Evolutionary conservation across 2,113 vertebrate genomes (phyloP).

Genomic region (Hypanus sabinus): DNA sequence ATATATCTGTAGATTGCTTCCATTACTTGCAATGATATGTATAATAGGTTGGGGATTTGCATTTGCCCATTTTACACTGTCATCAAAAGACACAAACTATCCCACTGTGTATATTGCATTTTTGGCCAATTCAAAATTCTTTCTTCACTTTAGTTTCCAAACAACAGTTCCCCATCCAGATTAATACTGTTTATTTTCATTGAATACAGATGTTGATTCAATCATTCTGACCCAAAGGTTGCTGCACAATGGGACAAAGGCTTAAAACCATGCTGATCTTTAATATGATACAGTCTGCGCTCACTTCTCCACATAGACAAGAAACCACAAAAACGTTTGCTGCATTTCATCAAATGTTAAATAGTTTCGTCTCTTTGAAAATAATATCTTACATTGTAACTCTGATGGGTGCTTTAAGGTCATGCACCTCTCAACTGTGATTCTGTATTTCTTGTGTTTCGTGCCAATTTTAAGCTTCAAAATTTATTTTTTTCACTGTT

Average conservation of each 20-base stretch:
- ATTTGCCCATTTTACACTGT: too few species aligned
- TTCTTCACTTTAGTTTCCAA: conserved; percentile 8
- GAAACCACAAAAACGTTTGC: background rate
- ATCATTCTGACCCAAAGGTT: background rate
- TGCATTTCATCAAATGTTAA: background rate
- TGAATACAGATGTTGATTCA: conserved; percentile 12
- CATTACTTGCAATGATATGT: too few species aligned
- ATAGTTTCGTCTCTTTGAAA: background rate
- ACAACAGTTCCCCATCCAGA: background rate
- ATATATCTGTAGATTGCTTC: too few species aligned
- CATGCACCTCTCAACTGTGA: background rate
- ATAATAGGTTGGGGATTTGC: too few species aligned
- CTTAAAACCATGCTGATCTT: background rate
- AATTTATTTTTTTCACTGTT: background rate
- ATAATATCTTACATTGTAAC: background rate
- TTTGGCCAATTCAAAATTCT: background rate
- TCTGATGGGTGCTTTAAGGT: background rate
- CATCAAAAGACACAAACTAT: too few species aligned
- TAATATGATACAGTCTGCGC: background rate
- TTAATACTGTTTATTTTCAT: background rate
- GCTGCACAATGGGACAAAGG: background rate
- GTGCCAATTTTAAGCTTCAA: background rate
- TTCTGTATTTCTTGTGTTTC: background rate
- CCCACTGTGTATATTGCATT: background rate
- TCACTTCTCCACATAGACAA: background rate